Evolutionary conservation across 2,888 invertebrate genomes (phyloP), one percentile per base, ranked within the genome.

Genomic region (Phyllotreta cruciferae): DNA sequence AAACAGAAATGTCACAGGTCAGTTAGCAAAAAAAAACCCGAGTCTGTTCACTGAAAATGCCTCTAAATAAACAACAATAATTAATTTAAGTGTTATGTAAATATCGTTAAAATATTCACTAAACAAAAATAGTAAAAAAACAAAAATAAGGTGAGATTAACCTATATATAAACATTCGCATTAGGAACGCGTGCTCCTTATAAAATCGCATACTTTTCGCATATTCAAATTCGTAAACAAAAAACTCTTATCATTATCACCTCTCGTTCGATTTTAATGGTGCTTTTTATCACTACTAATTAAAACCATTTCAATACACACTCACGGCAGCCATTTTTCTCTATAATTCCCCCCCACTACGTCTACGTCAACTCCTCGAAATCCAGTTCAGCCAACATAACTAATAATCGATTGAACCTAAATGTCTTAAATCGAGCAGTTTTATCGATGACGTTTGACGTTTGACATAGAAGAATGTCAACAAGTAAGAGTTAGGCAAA

Each of bases 281-380:
- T 73, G 73, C 75, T 77, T 78, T 76, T 75, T 77, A 77, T 73
- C 75, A 71, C 70, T 74, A 73, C 74, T 62, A 76, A 75, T 76
- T 74, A 73, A 73, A 74, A 69, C 73, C 71, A 76, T 75, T 76
- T 77, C 77, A 77, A 71, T 72, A 73, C 75, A 77, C 78, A 78
- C 75, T 77, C 77, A 77, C 74, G 76, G 79, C 78, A 77, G 81
- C 81, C 81, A 81, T 81, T 79, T 80, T 81, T 74, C 70, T 75
- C 67, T 63, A 66, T 68, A 71, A 77, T 79, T 79, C 80, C 80
- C 80, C 80, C 80, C 24, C 24, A 24, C 24, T 24, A 24, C 24
- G 24, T 24, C 24, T 24, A 24, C 24, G 24, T 24, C 24, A 24
- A 24, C 24, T 24, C 24, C 24, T 24, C 24, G 24, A 24, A 24